These are phyloP conservation scores for Nothura maculosa DNA, from an alignment of 2,797 vertebrate genomes.

Conservation along the genomic window DNA sequence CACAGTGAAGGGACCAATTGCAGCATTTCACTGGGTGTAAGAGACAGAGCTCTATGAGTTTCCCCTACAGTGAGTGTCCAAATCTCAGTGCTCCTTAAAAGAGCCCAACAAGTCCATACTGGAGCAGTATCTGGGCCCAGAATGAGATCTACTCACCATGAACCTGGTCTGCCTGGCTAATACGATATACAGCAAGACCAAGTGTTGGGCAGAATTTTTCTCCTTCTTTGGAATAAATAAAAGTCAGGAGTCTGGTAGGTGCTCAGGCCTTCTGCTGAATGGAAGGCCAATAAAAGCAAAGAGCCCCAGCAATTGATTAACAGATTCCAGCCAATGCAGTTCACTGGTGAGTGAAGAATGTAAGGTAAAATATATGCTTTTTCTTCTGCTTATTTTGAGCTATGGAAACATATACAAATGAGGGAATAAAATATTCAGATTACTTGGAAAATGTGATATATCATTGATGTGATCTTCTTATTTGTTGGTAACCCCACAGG, in stretches of 20 bases:
- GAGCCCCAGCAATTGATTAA: neutral
- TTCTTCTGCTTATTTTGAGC: neutral
- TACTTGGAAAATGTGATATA: neutral
- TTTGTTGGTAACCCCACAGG: neutral
- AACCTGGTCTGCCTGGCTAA: neutral
- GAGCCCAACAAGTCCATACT: neutral
- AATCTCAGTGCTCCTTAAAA: neutral
- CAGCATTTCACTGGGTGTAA: neutral
- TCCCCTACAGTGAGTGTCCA: neutral
- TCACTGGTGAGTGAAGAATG: neutral
- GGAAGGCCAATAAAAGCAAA: neutral
- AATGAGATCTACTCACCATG: neutral
- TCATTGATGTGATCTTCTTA: neutral
- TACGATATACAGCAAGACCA: neutral
- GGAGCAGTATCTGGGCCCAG: neutral
- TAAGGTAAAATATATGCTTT: neutral
- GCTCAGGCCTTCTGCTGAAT: rapidly evolving
- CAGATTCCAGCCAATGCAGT: neutral
- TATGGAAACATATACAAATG: neutral
- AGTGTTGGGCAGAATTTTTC: neutral
- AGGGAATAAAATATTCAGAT: neutral
- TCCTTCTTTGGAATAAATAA: neutral
- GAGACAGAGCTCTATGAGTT: neutral
- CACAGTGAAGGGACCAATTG: neutral
- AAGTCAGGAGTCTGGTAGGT: neutral